Conservation (phyloP, 2,113 vertebrate genomes). For the Perognathus longimembris region DNA sequence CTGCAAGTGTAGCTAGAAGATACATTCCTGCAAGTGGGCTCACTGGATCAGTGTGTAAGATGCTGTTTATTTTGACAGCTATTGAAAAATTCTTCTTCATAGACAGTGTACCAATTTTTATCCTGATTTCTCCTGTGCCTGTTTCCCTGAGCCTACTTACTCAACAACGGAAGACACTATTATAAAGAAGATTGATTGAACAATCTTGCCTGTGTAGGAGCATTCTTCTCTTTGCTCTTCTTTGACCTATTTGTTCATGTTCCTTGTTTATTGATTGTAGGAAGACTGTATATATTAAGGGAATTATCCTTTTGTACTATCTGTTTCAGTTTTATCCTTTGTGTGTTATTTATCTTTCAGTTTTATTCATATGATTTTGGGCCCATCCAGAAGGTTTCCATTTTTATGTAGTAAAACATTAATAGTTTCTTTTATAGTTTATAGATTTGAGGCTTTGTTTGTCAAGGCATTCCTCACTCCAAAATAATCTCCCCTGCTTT, state of each 20-base stretch:
- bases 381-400: neutral
- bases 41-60: neutral
- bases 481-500: neutral
- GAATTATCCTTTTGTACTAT: neutral
- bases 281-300: neutral
- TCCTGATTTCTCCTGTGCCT: neutral
- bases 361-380: neutral
- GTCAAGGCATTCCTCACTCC: neutral
- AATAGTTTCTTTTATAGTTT: neutral
- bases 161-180: neutral
- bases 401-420: slow-evolving; percentile 3
- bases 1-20: neutral
- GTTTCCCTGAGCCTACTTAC: neutral
- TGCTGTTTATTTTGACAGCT: slow-evolving; percentile 19
- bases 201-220: neutral
- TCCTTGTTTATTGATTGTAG: neutral
- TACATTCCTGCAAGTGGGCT: neutral
- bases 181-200: neutral
- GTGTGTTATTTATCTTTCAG: slow-evolving; percentile 23
- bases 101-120: neutral
- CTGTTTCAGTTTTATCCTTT: neutral
- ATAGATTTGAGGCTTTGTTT: slow-evolving; percentile 6
- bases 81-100: neutral
- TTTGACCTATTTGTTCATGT: neutral
- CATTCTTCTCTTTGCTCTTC: neutral